Base-by-base conservation (phyloP, 2,113 vertebrate genomes). In the Oncorhynchus keta region DNA sequence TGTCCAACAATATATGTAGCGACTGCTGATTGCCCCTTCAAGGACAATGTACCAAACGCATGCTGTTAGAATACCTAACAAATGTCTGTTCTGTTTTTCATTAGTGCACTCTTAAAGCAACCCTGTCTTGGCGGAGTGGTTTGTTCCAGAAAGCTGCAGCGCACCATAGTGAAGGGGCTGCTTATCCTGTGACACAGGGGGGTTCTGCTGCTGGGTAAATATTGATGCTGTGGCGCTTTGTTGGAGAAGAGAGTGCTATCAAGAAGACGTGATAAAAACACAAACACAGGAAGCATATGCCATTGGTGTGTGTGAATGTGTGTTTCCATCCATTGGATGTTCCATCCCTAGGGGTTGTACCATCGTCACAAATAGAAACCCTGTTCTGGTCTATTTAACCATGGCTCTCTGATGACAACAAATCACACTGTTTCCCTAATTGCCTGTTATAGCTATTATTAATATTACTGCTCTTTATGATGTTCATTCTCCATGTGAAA, bases 381-480 rank as follows among this genome's bases (percentile, higher is more conserved):
- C 51, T 55, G 68, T 88, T 87, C 84, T 90, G 81, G 83, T 89
- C 87, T 88, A 86, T 80, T 90, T 89, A 83, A 77, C 76, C 74
- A 77, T 77, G 79, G 73, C 73, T 81, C 76, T 87, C 79, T 81
- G 85, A 82, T 81, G 73, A 83, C 82, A 89, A 83, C 81, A 87
- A 28, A 80, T 85, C 79, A 76, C 78, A 83, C n/a, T n/a, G 35
- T 48, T 72, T 70, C 45, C 66, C 83, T 91, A 89, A 90, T 89
- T 90, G 87, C 80, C 75, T 89, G 85, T 78, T 89, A 83, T 76
- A 88, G 45, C 86, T 88, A 45, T 84, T 77, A 82, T 75, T 79
- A 79, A 74, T 22, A 69, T 35, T 71, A 45, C 39, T 59, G 14
- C 30, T 66, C 39, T 74, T 68, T 61, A 78, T 8, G 8, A 8